phyloP scores from a whole-genome alignment of 2,888 invertebrate species.

The Heliconius ethilla region DNA sequence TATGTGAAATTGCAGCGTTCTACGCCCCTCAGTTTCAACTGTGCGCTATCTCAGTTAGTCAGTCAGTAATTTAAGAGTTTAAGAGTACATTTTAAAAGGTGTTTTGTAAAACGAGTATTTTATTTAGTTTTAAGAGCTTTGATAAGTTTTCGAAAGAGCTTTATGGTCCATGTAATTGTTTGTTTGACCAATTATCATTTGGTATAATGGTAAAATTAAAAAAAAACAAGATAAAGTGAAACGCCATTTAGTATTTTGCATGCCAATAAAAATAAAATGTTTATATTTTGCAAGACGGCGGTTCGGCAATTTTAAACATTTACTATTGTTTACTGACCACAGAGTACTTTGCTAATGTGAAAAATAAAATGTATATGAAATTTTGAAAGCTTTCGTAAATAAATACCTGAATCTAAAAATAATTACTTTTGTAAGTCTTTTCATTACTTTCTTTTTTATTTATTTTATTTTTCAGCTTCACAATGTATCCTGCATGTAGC shows the following conservation, averaged over 20 bases:
- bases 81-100: neutral
- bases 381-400: neutral
- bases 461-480: too few species aligned
- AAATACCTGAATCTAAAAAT: too few species aligned
- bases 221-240: neutral
- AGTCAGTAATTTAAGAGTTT: too few species aligned
- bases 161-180: neutral
- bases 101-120: neutral
- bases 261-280: neutral
- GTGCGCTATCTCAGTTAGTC: too few species aligned
- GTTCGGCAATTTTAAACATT: neutral
- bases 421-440: too few species aligned
- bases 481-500: too few species aligned
- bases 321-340: neutral
- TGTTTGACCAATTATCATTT: neutral
- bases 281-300: neutral
- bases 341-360: neutral
- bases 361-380: neutral
- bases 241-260: constrained; percentile 2
- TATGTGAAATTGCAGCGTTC: too few species aligned
- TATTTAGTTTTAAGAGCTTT: neutral
- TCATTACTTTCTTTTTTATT: too few species aligned
- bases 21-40: too few species aligned
- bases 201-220: neutral
- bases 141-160: constrained; percentile 1